phyloP scores from a whole-genome alignment of 37 sponge, comb jelly and placozoan genomes.

The Haliclona indistincta region DNA sequence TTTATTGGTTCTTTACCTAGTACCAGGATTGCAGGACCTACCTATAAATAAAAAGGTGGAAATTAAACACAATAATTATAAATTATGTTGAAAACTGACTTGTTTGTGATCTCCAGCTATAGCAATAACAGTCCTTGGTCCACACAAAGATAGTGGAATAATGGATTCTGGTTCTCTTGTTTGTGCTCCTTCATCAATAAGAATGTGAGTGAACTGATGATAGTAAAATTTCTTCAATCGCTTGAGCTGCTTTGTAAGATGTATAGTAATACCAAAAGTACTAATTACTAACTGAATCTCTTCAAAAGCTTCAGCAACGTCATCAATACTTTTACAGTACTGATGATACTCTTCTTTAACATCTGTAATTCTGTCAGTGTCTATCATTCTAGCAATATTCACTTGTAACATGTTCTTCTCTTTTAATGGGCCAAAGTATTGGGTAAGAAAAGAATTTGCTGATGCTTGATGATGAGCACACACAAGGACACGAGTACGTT shows the following conservation, averaged over 20 bases:
- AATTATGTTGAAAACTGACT: too few species aligned
- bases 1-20: slow-evolving; percentile 15
- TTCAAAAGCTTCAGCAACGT: not conserved
- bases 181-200: slow-evolving; percentile 82
- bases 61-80: too few species aligned
- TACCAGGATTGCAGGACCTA: slow-evolving; percentile 23
- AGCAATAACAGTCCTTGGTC: slow-evolving; percentile 46
- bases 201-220: slow-evolving; percentile 58
- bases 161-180: slow-evolving; percentile 74
- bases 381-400: too few species aligned
- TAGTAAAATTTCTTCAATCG: not conserved
- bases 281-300: slow-evolving; percentile 10
- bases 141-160: slow-evolving; percentile 51
- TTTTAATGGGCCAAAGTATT: too few species aligned
- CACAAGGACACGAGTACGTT: not conserved
- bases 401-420: too few species aligned
- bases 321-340: too few species aligned
- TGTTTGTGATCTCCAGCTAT: slow-evolving; percentile 79
- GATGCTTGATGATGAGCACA: slow-evolving; percentile 8
- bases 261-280: slow-evolving; percentile 4
- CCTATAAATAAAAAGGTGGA: slow-evolving; percentile 7
- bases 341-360: too few species aligned
- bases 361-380: too few species aligned
- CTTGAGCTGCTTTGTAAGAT: too few species aligned
- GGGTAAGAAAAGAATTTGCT: not conserved